Conservation (phyloP, 2,797 vertebrate genomes). For the Eurystomus glaucurus region DNA sequence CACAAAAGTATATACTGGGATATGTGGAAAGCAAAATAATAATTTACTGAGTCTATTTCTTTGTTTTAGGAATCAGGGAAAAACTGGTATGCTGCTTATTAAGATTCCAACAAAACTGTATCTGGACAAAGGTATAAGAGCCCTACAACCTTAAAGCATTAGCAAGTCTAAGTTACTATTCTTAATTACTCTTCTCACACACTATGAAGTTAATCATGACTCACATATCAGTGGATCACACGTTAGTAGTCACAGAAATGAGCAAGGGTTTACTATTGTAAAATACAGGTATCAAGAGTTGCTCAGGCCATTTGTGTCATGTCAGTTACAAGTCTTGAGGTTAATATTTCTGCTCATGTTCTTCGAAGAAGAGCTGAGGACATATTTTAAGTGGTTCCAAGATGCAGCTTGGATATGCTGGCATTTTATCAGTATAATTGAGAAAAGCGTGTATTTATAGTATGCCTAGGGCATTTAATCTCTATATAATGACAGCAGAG, state of each 20-base stretch:
- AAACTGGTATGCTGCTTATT: not conserved
- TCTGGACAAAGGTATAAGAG: not conserved
- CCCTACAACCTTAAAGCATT: not conserved
- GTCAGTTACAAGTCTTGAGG: not conserved
- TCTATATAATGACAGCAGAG: not conserved
- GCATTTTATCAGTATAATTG: not conserved
- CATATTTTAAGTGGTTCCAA: constrained; percentile 16
- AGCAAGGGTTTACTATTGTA: not conserved
- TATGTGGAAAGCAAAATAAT: constrained; percentile 4
- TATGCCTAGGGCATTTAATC: not conserved
- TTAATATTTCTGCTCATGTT: not conserved
- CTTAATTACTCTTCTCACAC: constrained; percentile 15
- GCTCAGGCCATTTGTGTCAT: not conserved
- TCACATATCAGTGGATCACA: not conserved
- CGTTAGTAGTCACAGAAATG: constrained; percentile 17
- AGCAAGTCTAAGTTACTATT: constrained; percentile 4
- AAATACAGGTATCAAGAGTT: not conserved
- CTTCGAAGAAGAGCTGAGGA: not conserved
- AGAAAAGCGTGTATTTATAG: not conserved
- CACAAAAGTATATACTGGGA: not conserved
- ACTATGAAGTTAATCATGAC: not conserved
- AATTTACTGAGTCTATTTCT: not conserved
- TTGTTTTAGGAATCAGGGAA: not conserved
- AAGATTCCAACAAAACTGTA: not conserved
- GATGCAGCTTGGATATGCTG: not conserved